Conservation (phyloP, 2,797 vertebrate species). For the Avahi laniger region DNA sequence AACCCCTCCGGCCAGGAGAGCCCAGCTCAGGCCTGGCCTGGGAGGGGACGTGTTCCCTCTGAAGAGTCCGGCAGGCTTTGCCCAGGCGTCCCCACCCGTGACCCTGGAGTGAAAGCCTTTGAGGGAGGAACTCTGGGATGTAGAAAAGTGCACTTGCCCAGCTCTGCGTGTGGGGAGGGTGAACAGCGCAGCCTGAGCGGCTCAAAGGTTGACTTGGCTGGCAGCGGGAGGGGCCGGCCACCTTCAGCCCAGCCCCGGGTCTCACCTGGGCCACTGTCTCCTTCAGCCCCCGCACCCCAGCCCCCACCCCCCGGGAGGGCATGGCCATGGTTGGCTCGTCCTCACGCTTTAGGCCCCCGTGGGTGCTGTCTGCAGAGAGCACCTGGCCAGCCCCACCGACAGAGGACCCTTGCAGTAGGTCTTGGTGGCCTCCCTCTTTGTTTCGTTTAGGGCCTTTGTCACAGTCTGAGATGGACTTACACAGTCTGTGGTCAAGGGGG, state of each 20-base stretch:
- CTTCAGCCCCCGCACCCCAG: too few species aligned
- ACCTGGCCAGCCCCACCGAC: background rate
- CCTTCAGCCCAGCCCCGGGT: fast-evolving
- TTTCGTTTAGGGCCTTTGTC: background rate
- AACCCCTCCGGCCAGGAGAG: fast-evolving
- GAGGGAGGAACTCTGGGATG: too few species aligned
- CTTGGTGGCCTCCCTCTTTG: fast-evolving
- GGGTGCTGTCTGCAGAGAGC: fast-evolving
- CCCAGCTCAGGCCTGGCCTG: background rate
- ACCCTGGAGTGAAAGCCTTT: background rate
- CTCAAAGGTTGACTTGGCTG: background rate
- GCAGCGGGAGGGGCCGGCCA: fast-evolving
- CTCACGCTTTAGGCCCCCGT: background rate
- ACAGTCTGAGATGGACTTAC: fast-evolving
- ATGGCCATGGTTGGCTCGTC: fast-evolving
- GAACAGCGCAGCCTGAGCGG: background rate
- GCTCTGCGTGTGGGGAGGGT: background rate
- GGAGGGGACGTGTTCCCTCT: fast-evolving
- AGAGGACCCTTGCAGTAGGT: fast-evolving
- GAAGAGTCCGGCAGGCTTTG: background rate
- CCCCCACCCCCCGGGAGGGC: fast-evolving
- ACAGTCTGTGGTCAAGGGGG: fast-evolving
- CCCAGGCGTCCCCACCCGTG: fast-evolving
- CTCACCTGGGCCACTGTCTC: fast-evolving
- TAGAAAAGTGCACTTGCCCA: background rate